Evolutionary conservation across 2,113 vertebrate species (phyloP), one percentile per base, ranked within the genome.

Genomic region (Potamarius usumacintae): DNA sequence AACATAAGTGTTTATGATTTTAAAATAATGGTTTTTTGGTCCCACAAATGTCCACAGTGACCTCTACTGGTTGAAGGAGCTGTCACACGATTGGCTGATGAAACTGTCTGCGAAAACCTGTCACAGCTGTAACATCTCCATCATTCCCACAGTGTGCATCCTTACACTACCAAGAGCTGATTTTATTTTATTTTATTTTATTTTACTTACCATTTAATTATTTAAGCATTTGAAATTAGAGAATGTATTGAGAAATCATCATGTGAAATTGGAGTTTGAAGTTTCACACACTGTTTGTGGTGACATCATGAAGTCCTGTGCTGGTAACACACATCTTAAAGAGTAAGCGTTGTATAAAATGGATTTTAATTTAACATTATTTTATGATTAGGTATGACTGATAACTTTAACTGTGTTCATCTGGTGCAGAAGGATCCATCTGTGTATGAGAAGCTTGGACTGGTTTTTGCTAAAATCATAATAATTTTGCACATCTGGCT

Each of bases 81-180:
- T 30, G 78, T 71, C 34, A 80, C n/a, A 67, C 18, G 4, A 14
- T 25, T 5, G 11, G 65, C 7, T 25, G 27, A 76, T 82, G 53
- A 58, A 48, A 25, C 81, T 34, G 15, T 88, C 79, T 62, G 57
- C n/a, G 20, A 52, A 50, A 85, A 82, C 80, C 77, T 88, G 63
- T 86, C 89, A 84, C 78, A 65, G 20, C 18, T 9, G 14, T 34
- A 81, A 90, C 81, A 74, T 86, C 84, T 90, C 86, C 83, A 88
- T 88, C 87, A 55, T 80, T 88, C 60, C 34, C 81, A 72, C 14
- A 27, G 34, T 5, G 78, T 57, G 85, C 34, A 65, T 50, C 52
- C 17, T 58, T 20, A 30, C 50, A 53, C 25, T 77, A 67, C 58
- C 79, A 25, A 34, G 65, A 18, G 27, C 57, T 62, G n/a, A 58